Conservation (phyloP, 1,140 invertebrate species). For the Drosophila jambulina region DNA sequence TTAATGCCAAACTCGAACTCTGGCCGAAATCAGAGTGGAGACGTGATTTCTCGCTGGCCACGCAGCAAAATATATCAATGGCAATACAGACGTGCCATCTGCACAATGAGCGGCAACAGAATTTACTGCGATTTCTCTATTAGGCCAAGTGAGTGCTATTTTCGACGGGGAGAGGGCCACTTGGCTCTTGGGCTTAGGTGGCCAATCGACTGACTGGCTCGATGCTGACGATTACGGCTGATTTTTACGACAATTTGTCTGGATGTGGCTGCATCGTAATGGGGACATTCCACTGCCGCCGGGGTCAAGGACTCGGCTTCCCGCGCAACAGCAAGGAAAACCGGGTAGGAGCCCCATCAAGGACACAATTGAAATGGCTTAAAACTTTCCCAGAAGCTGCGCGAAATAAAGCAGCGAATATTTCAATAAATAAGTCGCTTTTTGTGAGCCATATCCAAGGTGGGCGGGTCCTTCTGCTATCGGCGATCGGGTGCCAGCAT, state of each 20-base stretch:
- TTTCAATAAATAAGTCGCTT: conserved; percentile 61
- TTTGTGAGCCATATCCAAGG: conserved; percentile 29
- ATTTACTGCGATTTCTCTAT: conserved; percentile 61
- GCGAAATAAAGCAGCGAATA: conserved; percentile 42
- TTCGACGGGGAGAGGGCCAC: conserved; percentile 1
- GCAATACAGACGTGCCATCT: conserved; percentile 57
- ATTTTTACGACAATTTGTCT: conserved; percentile 73
- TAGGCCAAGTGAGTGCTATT: conserved; percentile 47
- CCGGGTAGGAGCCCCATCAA: conserved; percentile 37
- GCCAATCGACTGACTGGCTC: conserved; percentile 63
- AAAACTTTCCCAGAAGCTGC: conserved; percentile 56
- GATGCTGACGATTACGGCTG: conserved; percentile 62
- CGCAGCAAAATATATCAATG: conserved; percentile 38
- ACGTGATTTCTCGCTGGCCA: conserved; percentile 52
- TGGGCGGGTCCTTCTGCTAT: conserved; percentile 26
- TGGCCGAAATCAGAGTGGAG: conserved; percentile 24
- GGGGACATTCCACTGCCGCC: conserved; percentile 30
- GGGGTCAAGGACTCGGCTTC: conserved; percentile 64
- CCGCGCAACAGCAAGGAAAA: conserved; percentile 2
- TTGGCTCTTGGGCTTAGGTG: conserved; percentile 25
- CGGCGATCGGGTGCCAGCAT: conserved; percentile 46
- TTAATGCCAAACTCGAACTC: conserved; percentile 17
- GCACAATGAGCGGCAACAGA: conserved; percentile 35
- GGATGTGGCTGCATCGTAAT: conserved; percentile 57
- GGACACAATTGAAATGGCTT: conserved; percentile 63